Conservation (phyloP, 2,888 invertebrate species). For the Exephanes ischioxanthus region DNA sequence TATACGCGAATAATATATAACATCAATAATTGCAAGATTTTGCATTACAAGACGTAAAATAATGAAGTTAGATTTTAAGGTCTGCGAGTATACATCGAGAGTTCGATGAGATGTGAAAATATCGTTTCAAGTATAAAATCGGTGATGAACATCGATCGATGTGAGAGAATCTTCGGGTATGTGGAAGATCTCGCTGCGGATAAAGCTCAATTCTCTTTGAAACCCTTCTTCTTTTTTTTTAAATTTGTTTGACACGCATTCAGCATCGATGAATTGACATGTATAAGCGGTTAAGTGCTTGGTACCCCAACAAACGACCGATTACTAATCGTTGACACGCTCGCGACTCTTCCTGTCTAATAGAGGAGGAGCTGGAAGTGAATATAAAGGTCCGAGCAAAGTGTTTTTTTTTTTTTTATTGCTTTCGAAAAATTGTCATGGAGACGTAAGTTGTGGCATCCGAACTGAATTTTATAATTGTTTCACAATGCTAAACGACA, state of each 20-base stretch:
- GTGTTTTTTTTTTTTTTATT: no score
- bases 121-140: background rate
- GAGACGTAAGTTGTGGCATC: no score
- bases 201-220: constrained; percentile 33
- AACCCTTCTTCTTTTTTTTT: background rate
- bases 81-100: background rate
- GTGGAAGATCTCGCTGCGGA: constrained; percentile 7
- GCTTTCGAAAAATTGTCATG: background rate
- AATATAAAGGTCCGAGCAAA: background rate
- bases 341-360: no score
- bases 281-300: constrained; percentile 5
- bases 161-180: background rate
- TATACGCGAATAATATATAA: background rate
- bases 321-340: no score
- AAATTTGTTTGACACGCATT: background rate
- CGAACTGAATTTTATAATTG: no score
- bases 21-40: background rate
- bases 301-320: background rate
- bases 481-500: no score
- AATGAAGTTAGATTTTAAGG: background rate
- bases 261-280: background rate
- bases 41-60: constrained; percentile 9
- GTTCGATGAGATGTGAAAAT: constrained; percentile 20
- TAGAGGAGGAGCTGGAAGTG: background rate
- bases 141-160: background rate